These are phyloP conservation scores for Leptinotarsa undecemlineata DNA, from an alignment of 1,140 invertebrate species.

Conservation along the genomic window DNA sequence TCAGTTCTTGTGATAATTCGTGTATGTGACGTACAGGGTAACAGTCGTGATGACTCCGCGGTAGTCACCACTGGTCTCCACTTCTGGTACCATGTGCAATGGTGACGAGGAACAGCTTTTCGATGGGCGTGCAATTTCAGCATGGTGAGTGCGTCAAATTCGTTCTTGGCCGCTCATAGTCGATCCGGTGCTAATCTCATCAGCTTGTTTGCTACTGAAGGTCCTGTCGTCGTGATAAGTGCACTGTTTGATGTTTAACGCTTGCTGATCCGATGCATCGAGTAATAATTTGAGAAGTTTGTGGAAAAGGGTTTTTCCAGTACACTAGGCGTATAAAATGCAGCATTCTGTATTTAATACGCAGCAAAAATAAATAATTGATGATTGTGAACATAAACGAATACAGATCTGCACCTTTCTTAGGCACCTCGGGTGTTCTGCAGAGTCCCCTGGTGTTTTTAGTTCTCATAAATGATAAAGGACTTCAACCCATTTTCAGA, in stretches of 20 bases:
- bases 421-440: too few relatives aligned
- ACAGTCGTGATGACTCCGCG: conserved; percentile 55
- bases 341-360: conserved; percentile 31
- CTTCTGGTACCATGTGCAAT: conserved; percentile 54
- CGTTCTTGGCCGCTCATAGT: conserved; percentile 47
- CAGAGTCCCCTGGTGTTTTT: too few relatives aligned
- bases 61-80: conserved; percentile 56
- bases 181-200: conserved; percentile 52
- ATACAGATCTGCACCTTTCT: too few relatives aligned
- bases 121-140: conserved; percentile 43
- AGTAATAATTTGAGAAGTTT: conserved; percentile 49
- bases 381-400: too few relatives aligned
- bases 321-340: neutral
- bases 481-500: too few relatives aligned
- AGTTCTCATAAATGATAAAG: too few relatives aligned
- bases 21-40: conserved; percentile 47
- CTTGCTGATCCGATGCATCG: neutral
- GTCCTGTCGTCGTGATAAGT: conserved; percentile 13
- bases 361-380: too few relatives aligned
- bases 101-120: conserved; percentile 53
- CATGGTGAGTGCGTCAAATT: conserved; percentile 42
- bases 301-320: neutral
- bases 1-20: conserved; percentile 49
- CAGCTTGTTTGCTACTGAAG: conserved; percentile 36
- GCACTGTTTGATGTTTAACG: neutral